A percentile compares a stretch with the other conserved stretches of the same genome.
Conservation (phyloP, 2,113 vertebrate species). For the Grus americana region DNA sequence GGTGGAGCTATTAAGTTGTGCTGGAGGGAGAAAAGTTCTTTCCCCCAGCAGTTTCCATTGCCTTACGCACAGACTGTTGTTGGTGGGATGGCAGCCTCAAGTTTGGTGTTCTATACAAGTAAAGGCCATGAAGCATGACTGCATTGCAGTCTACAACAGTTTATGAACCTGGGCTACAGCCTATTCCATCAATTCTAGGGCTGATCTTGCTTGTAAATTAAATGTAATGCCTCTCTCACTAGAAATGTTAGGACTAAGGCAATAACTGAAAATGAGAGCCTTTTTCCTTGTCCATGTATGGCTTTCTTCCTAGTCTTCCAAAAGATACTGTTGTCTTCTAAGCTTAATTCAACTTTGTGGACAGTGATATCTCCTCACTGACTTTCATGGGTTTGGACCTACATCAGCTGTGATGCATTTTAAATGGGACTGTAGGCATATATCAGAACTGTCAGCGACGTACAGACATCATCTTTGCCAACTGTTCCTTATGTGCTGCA, state of each 20-base stretch:
- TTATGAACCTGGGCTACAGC: neutral
- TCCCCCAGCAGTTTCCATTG: neutral
- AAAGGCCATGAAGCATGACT: neutral
- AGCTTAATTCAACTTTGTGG: neutral
- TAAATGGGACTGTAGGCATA: neutral
- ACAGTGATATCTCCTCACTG: neutral
- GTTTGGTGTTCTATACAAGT: neutral
- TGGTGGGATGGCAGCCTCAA: neutral
- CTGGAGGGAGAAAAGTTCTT: neutral
- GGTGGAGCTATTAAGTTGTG: neutral
- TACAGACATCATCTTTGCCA: neutral
- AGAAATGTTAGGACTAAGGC: neutral
- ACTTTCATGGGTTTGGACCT: neutral
- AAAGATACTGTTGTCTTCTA: neutral
- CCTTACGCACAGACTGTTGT: neutral
- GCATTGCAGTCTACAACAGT: neutral
- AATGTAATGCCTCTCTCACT: neutral
- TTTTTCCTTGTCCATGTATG: neutral
- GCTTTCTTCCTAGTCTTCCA: neutral
- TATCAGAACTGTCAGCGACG: neutral
- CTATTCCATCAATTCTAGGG: neutral
- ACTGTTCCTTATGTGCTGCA: neutral
- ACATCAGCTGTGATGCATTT: rapidly evolving
- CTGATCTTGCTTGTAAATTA: neutral
- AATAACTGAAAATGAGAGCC: neutral